Conservation (phyloP, 2,797 vertebrate genomes). For the Enteromius argenteus region DNA sequence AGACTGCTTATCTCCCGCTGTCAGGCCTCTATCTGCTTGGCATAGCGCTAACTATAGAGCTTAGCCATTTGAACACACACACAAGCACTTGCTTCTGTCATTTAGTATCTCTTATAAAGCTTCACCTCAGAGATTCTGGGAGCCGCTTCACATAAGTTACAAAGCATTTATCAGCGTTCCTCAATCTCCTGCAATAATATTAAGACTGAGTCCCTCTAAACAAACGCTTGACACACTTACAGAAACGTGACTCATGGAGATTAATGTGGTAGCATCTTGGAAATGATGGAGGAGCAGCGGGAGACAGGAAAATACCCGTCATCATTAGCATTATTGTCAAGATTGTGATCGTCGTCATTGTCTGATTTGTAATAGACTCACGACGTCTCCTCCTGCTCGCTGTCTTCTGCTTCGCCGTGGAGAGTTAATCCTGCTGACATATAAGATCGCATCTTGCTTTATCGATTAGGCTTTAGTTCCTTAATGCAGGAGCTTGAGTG, state of each 20-base stretch:
- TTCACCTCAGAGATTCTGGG: constrained; percentile 16
- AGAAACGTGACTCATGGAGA: background rate
- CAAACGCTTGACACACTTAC: background rate
- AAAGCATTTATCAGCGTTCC: background rate
- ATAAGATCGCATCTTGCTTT: constrained; percentile 50
- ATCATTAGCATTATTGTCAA: constrained; percentile 43
- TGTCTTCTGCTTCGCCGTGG: background rate
- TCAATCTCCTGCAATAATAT: background rate
- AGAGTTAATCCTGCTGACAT: constrained; percentile 56
- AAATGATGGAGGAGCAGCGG: background rate
- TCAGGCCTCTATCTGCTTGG: constrained; percentile 49
- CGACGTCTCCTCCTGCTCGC: background rate
- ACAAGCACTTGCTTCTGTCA: constrained; percentile 30
- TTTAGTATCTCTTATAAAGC: constrained; percentile 26
- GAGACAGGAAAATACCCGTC: constrained; percentile 13
- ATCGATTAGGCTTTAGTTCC: constrained; percentile 47
- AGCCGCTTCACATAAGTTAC: background rate
- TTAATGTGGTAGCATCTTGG: constrained; percentile 2
- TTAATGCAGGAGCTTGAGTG: constrained; percentile 40
- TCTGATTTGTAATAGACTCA: constrained; percentile 33
- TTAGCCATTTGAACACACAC: constrained; percentile 12
- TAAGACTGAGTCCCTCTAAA: background rate
- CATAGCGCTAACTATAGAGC: constrained; percentile 26
- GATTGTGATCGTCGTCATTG: constrained; percentile 33
- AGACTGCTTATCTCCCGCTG: constrained; percentile 44